Percentiles rank a stretch among this genome's conserved stretches.
phyloP scores from a whole-genome alignment of 2,888 invertebrate genomes.

The Bruchidius siliquastri region DNA sequence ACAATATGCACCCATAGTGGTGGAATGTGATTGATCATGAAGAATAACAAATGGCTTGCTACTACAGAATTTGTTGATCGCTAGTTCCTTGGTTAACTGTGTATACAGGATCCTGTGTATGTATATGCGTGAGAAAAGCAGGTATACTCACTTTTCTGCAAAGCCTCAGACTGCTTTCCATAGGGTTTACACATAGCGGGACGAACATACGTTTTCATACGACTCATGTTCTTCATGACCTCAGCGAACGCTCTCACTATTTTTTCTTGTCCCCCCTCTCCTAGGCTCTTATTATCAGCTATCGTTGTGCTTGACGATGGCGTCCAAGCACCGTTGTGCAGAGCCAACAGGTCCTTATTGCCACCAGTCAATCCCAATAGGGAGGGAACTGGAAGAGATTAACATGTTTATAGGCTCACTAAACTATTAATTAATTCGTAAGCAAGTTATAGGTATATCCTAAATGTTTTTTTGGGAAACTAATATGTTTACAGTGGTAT shows the following conservation, averaged over 20 bases:
- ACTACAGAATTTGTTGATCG: no score
- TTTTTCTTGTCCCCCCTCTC: constrained; percentile 71
- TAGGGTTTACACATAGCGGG: constrained; percentile 89
- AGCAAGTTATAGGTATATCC: no score
- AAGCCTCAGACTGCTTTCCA: constrained; percentile 83
- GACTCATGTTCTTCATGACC: constrained; percentile 81
- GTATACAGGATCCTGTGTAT: no score
- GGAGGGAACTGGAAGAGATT: neutral
- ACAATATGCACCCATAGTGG: no score
- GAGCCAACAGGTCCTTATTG: constrained; percentile 62
- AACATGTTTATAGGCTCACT: neutral
- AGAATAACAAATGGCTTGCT: no score
- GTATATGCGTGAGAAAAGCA: no score
- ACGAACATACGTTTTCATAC: constrained; percentile 83
- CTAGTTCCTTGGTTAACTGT: no score
- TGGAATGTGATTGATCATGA: no score
- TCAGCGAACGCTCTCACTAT: constrained; percentile 81
- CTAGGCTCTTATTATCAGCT: constrained; percentile 38
- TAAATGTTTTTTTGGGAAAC: no score
- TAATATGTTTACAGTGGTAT: no score
- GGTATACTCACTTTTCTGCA: constrained; percentile 71
- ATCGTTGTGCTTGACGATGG: constrained; percentile 21
- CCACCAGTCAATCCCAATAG: constrained; percentile 40
- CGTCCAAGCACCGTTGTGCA: constrained; percentile 66
- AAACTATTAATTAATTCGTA: no score